phyloP scores from a whole-genome alignment of 1,140 invertebrate genomes.

The Lepidurus apus region DNA sequence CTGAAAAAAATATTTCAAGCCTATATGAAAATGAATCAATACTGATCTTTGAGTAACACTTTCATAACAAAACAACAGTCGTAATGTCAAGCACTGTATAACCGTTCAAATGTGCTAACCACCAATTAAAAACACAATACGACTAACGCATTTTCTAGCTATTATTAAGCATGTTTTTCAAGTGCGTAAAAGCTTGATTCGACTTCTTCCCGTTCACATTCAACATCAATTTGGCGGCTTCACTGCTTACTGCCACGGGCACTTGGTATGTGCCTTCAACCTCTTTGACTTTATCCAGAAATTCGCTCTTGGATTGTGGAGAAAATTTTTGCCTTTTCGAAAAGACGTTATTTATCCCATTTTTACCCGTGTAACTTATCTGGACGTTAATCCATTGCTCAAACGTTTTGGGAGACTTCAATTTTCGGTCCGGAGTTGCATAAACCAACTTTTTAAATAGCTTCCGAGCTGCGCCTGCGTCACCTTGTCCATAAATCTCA shows the following conservation, averaged over 20 bases:
- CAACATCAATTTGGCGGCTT: not conserved
- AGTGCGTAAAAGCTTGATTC: not conserved
- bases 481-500: not conserved
- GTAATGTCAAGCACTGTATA: too few species aligned
- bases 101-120: too few species aligned
- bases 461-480: not conserved
- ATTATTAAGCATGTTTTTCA: not conserved
- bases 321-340: not conserved
- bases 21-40: too few species aligned
- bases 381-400: not conserved
- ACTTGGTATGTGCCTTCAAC: not conserved
- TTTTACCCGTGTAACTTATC: not conserved
- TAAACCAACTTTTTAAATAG: conserved; percentile 1
- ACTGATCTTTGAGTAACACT: too few species aligned
- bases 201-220: not conserved
- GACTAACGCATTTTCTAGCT: not conserved
- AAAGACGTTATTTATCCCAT: not conserved
- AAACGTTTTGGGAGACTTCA: not conserved
- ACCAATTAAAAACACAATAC: not conserved
- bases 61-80: too few species aligned
- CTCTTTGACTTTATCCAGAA: not conserved
- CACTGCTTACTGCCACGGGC: not conserved
- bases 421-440: not conserved
- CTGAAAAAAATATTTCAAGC: too few species aligned
- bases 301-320: not conserved